These are phyloP conservation scores for Solenopsis fugax DNA, from an alignment of 1,140 invertebrate species.

Conservation along the genomic window DNA sequence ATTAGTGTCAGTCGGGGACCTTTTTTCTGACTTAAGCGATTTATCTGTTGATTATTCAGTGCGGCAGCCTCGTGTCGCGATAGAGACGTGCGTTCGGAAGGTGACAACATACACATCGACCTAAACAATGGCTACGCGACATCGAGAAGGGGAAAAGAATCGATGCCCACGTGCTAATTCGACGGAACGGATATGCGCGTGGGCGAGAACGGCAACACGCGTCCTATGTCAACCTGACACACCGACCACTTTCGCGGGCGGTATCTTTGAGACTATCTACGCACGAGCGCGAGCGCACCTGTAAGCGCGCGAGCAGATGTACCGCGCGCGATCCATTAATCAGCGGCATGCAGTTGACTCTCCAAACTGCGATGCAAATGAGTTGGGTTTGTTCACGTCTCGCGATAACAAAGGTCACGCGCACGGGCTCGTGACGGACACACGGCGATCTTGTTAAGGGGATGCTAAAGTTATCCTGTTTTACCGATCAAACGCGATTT, in stretches of 20 bases:
- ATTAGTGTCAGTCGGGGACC: constrained; percentile 1
- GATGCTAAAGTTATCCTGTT: no score
- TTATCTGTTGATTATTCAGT: background rate
- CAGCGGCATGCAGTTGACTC: constrained; percentile 37
- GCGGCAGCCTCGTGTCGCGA: constrained; percentile 30
- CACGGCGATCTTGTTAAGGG: background rate
- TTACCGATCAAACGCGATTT: no score
- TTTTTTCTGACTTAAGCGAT: background rate
- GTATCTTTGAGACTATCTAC: constrained; percentile 16
- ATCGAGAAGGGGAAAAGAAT: constrained; percentile 40
- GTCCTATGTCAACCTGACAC: background rate
- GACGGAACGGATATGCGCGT: constrained; percentile 30
- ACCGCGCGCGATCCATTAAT: constrained; percentile 61
- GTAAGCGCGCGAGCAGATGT: constrained; percentile 41
- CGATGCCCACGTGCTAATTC: constrained; percentile 42
- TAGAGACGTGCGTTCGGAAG: background rate
- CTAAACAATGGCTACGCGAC: constrained; percentile 10
- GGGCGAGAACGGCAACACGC: background rate
- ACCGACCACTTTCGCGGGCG: constrained; percentile 3
- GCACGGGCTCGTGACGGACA: background rate
- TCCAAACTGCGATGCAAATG: constrained; percentile 60
- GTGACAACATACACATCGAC: background rate
- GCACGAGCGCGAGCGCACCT: constrained; percentile 21
- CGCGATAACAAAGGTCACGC: background rate
- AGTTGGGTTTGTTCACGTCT: constrained; percentile 37